A percentile compares a stretch with the other conserved stretches of the same genome.
Conservation (phyloP, 2,113 vertebrate species). For the Pygoscelis antarcticus region DNA sequence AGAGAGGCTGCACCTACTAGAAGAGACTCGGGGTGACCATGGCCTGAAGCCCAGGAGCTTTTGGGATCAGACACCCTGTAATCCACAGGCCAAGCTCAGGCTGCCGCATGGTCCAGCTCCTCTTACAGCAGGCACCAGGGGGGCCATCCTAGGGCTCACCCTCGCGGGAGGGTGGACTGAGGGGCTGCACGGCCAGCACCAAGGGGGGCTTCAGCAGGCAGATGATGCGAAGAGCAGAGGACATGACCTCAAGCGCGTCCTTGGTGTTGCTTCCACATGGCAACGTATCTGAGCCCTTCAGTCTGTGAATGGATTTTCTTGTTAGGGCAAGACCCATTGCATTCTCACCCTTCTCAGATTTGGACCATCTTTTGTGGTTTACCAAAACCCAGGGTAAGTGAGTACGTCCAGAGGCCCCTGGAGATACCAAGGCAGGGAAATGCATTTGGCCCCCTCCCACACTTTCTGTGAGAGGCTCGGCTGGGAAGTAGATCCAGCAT, state of each 20-base stretch:
- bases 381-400: background rate
- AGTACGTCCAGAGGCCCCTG: background rate
- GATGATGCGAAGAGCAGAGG: background rate
- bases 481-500: background rate
- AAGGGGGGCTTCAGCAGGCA: background rate
- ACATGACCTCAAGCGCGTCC: background rate
- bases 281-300: accelerated
- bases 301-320: background rate
- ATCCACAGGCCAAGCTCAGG: background rate
- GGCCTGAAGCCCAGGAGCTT: background rate
- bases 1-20: background rate
- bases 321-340: background rate
- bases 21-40: accelerated
- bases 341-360: background rate
- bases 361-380: background rate
- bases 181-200: background rate
- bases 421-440: background rate
- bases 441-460: background rate
- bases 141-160: background rate
- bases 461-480: background rate
- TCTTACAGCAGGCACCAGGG: background rate
- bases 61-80: background rate
- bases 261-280: background rate
- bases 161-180: background rate
- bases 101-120: background rate